Evolutionary conservation across 2,113 vertebrate genomes (phyloP).

Genomic region (Chloroceryle aenea): DNA sequence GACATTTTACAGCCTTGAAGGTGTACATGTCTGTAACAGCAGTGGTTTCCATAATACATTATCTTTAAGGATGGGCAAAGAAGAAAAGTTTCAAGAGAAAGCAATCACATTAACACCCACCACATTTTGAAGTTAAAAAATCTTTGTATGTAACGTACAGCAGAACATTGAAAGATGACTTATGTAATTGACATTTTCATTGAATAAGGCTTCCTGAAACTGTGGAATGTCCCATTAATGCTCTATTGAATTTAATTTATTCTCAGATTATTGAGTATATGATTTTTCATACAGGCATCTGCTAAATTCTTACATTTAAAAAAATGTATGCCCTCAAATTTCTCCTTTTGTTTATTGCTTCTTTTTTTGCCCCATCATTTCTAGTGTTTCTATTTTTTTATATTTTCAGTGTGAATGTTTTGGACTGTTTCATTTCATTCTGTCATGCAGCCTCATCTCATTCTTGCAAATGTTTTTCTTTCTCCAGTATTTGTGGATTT

Average conservation of each 20-base stretch:
- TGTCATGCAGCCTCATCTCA: not conserved
- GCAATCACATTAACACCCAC: conserved; percentile 45
- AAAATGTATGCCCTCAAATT: not conserved
- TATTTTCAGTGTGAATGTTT: not conserved
- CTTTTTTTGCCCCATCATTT: not conserved
- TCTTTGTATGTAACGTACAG: conserved; percentile 3
- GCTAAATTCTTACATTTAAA: not conserved
- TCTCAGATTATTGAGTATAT: not conserved
- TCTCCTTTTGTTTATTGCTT: not conserved
- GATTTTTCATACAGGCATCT: not conserved
- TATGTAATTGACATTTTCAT: conserved; percentile 55
- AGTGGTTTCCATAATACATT: conserved; percentile 13
- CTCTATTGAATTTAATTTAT: not conserved
- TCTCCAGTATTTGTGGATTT: not conserved
- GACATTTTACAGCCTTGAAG: not conserved
- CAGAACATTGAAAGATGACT: conserved; percentile 21
- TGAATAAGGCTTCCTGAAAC: conserved; percentile 20
- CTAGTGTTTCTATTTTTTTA: not conserved
- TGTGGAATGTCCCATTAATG: conserved; percentile 6
- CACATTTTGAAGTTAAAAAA: conserved; percentile 34
- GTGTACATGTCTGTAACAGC: not conserved
- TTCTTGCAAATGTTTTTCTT: not conserved
- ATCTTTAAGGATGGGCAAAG: conserved; percentile 33
- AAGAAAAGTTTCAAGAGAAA: conserved; percentile 38
- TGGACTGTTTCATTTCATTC: not conserved